Conservation (phyloP, 2,113 vertebrate genomes). For the Rhynchomys soricoides region DNA sequence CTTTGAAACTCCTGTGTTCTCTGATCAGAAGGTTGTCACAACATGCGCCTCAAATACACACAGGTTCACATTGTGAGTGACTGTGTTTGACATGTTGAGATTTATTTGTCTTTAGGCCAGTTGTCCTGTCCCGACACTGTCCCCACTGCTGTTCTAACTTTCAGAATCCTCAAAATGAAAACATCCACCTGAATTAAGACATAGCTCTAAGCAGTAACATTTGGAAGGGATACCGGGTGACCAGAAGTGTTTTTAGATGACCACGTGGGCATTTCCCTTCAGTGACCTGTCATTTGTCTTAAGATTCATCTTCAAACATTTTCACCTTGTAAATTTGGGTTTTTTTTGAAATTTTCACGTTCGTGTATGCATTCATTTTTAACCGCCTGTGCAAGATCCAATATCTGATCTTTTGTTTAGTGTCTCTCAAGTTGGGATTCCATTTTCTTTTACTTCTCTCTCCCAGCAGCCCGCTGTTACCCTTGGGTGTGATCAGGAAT, state of each 20-base stretch:
- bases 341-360: not conserved
- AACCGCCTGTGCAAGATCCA: not conserved
- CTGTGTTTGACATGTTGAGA: constrained; percentile 19
- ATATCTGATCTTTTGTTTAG: not conserved
- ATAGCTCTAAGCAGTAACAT: not conserved
- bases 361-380: constrained; percentile 6
- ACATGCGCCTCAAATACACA: not conserved
- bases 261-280: constrained; percentile 13
- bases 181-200: not conserved
- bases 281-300: constrained; percentile 6
- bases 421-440: constrained; percentile 9
- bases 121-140: no score
- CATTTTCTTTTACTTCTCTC: constrained; percentile 10
- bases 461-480: not conserved
- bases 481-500: not conserved
- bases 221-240: not conserved
- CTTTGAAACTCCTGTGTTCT: constrained; percentile 1
- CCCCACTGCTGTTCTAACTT: not conserved
- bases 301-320: not conserved
- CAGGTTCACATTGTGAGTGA: not conserved
- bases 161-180: constrained; percentile 35
- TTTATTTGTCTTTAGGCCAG: not conserved
- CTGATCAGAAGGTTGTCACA: constrained; percentile 4
- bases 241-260: constrained; percentile 8
- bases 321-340: not conserved